Evolutionary conservation across 1,140 invertebrate species (phyloP).

Genomic region (Scaptomyza pallida): DNA sequence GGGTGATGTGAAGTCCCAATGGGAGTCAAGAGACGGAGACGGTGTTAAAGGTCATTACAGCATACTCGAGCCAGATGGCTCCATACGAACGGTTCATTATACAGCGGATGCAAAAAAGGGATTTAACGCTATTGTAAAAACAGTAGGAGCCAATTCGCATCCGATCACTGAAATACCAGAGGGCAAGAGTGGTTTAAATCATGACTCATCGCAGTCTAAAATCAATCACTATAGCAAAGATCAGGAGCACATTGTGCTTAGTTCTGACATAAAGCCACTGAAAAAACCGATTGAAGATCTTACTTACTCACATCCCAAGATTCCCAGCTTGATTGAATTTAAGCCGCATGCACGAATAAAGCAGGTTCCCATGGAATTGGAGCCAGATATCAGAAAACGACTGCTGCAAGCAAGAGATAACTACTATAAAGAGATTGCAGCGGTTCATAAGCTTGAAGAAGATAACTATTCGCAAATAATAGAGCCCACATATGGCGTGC

Average conservation of each 20-base stretch:
- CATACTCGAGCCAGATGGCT: constrained; percentile 88
- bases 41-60: constrained; percentile 88
- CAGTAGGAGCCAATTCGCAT: constrained; percentile 85
- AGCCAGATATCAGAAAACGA: constrained; percentile 68
- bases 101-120: constrained; percentile 87
- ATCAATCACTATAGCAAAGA: constrained; percentile 84
- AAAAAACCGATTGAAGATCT: constrained; percentile 79
- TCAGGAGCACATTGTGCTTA: constrained; percentile 82
- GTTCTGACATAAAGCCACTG: constrained; percentile 77
- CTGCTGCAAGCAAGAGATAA: constrained; percentile 70
- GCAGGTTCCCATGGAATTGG: constrained; percentile 80
- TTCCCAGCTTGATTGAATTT: constrained; percentile 79
- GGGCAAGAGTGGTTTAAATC: constrained; percentile 50
- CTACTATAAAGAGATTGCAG: constrained; percentile 73
- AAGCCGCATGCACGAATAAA: constrained; percentile 79
- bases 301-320: constrained; percentile 73
- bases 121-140: constrained; percentile 88
- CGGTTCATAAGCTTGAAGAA: constrained; percentile 41
- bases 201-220: constrained; percentile 82
- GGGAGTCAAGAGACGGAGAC: constrained; percentile 86
- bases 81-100: constrained; percentile 86
- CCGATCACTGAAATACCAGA: constrained; percentile 84
- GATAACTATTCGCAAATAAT: constrained; percentile 48
- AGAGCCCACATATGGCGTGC: constrained; percentile 52
- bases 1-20: constrained; percentile 87